A percentile compares a stretch with the other conserved stretches of the same genome.
Evolutionary conservation across 2,888 invertebrate genomes (phyloP).

Genomic region (Allygus modestus): DNA sequence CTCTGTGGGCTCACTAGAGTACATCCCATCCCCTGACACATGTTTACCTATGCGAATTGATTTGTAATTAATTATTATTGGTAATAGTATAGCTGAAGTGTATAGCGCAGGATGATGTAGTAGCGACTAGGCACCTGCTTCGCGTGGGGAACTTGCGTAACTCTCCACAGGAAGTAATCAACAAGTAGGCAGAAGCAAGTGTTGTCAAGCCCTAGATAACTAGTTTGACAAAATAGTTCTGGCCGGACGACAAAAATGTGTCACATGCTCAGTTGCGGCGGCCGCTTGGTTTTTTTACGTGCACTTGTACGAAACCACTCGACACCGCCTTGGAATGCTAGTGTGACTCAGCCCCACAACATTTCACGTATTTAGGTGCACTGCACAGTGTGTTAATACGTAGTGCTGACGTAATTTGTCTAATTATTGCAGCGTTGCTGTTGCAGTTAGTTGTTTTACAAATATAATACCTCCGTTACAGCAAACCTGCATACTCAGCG

Average conservation of each 20-base stretch:
- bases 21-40: too few relatives aligned
- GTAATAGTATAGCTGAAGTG: too few relatives aligned
- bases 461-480: too few relatives aligned
- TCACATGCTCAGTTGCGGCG: not conserved
- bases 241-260: conserved; percentile 20
- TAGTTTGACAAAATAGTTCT: conserved; percentile 34
- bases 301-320: not conserved
- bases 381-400: not conserved
- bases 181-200: not conserved
- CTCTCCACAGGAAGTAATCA: not conserved
- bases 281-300: not conserved
- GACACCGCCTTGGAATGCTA: not conserved
- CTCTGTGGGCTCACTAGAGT: too few relatives aligned
- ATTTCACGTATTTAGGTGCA: conserved; percentile 29
- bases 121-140: too few relatives aligned
- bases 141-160: not conserved
- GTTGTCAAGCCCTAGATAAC: not conserved
- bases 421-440: too few relatives aligned
- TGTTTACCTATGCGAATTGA: too few relatives aligned
- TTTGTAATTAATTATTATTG: too few relatives aligned
- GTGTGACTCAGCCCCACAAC: not conserved
- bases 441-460: too few relatives aligned
- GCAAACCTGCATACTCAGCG: too few relatives aligned
- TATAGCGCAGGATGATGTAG: too few relatives aligned
- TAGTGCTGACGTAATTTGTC: too few relatives aligned